Base-by-base conservation (phyloP, 1,140 invertebrate genomes). In the Solen grandis region DNA sequence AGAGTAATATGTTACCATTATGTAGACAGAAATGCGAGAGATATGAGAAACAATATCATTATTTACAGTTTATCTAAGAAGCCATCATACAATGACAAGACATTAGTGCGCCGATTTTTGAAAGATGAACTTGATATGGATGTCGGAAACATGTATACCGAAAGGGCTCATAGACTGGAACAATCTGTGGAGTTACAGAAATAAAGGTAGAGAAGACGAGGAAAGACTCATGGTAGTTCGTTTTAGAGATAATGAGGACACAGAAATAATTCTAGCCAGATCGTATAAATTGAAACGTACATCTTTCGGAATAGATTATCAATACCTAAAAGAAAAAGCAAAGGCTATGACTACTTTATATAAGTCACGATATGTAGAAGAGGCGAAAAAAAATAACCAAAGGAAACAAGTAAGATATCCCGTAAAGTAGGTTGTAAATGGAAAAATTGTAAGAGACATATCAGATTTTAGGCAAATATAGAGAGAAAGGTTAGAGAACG, bases 241-340 rank as follows among this genome's bases (percentile, higher is more conserved):
- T 25, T 54, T 54, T 8, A 19, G 52, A 19, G 52, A 54, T 54
- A 22, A 54, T 8, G 8, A 22, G n/a, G 52, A 54, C 52, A 54
- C 52, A 54, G 52, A 54, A 54, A 54, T 25, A 54, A 54, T 54
- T 54, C 52, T 54, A 22, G 52, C 52, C 27, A 54, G 52, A 25
- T 19, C 52, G 1, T 54, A 54, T 25, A 54, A 54, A 25, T 25
- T 54, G 27, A 54, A 54, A 25, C n/a, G 52, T 22, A 2, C 2
- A 4, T 25, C 52, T 4, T 54, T 54, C 8, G 52, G 52, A 54
- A 54, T 54, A 54, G 52, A 54, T 25, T 22, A 25, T 19, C 52
- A 54, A 8, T 54, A 54, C 27, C 52, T 25, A 54, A 54, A 2
- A 25, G 52, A 54, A 54, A 54, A 22, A 54, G 52, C 52, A 1